Evolutionary conservation across 2,888 invertebrate genomes (phyloP).

Genomic region (Aethes cnicana): DNA sequence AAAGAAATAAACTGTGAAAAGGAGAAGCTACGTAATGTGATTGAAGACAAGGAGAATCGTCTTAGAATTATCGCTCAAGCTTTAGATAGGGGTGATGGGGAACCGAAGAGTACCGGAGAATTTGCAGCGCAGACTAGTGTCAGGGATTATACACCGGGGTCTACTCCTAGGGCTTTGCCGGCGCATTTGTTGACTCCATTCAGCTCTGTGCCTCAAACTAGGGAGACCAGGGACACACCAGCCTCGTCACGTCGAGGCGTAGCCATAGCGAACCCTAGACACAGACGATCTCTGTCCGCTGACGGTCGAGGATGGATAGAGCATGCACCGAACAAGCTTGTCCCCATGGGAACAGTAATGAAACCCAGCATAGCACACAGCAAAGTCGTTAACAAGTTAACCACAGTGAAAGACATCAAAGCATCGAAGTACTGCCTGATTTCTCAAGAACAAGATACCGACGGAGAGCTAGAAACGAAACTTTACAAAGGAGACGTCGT

Average conservation of each 20-base stretch:
- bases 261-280: conserved; percentile 87
- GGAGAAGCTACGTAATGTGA: conserved; percentile 59
- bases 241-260: conserved; percentile 81
- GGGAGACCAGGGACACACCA: conserved; percentile 54
- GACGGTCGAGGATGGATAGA: conserved; percentile 92
- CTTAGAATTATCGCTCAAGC: conserved; percentile 70
- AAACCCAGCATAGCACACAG: conserved; percentile 92
- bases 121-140: conserved; percentile 63
- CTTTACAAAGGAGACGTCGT: conserved; percentile 97
- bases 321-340: conserved; percentile 90
- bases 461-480: conserved; percentile 96
- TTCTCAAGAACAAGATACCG: conserved; percentile 94
- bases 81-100: conserved; percentile 56
- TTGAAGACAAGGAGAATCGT: conserved; percentile 74
- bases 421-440: conserved; percentile 95
- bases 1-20: conserved; percentile 83
- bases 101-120: conserved; percentile 50
- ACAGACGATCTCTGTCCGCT: conserved; percentile 91
- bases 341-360: conserved; percentile 93
- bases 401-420: conserved; percentile 89
- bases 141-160: conserved; percentile 69
- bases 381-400: conserved; percentile 92
- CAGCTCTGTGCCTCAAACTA: conserved; percentile 54
- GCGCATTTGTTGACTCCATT: conserved; percentile 73
- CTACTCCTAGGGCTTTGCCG: conserved; percentile 71